phyloP scores from a whole-genome alignment of 2,113 vertebrate species.

The Pelmatolapia mariae region DNA sequence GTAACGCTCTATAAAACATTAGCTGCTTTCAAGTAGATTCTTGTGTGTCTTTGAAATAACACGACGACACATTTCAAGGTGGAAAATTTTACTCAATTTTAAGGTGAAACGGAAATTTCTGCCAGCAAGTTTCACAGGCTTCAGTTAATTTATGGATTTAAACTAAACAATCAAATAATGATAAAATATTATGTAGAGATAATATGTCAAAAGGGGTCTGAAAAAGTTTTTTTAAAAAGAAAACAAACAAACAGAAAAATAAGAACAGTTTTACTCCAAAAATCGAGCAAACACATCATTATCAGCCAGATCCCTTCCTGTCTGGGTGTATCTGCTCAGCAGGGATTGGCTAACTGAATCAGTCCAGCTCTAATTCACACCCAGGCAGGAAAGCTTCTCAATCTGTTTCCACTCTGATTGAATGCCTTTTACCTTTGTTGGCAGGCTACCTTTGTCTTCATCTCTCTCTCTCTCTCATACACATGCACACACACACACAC shows the following conservation, averaged over 20 bases:
- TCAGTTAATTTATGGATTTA: not conserved
- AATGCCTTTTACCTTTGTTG: not conserved
- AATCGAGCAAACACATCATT: not conserved
- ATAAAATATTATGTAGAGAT: not conserved
- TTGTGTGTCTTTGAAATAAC: not conserved
- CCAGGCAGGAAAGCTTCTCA: conserved; percentile 8
- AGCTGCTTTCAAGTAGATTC: not conserved
- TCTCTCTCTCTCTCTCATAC: not conserved
- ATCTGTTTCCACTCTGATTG: conserved; percentile 11
- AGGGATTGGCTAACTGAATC: not conserved
- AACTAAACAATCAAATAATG: not conserved
- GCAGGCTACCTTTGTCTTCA: not conserved
- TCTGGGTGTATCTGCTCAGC: not conserved
- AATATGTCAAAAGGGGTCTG: not conserved
- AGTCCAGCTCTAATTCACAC: not conserved
- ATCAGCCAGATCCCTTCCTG: not conserved
- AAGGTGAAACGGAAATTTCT: not conserved
- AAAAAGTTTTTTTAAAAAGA: fast-evolving
- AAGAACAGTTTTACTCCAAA: not conserved
- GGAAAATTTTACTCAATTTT: not conserved
- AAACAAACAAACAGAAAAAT: not conserved
- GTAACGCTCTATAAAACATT: conserved; percentile 45
- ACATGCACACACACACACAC: not conserved
- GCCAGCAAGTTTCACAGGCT: not conserved
- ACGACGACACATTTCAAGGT: not conserved